These are phyloP conservation scores for Echiichthys vipera DNA, from an alignment of 2,797 vertebrate genomes.

Conservation along the genomic window DNA sequence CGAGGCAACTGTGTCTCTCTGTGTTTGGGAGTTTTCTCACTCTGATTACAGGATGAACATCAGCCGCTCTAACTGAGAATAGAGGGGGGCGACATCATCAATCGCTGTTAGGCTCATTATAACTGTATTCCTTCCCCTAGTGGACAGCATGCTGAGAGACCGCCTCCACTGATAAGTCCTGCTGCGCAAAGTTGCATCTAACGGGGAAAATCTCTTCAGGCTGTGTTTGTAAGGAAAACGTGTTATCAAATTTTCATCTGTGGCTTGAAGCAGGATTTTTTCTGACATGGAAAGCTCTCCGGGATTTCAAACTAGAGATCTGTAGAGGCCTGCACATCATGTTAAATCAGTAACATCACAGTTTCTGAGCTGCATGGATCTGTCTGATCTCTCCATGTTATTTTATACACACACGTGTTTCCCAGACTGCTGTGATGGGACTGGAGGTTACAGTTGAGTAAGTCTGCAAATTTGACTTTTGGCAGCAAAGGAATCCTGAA, in stretches of 20 bases:
- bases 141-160: background rate
- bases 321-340: background rate
- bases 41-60: background rate
- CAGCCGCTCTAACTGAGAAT: background rate
- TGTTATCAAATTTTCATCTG: background rate
- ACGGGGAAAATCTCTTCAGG: background rate
- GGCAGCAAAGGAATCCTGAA: background rate
- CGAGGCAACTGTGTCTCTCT: background rate
- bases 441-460: background rate
- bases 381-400: slow-evolving; percentile 26
- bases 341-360: slow-evolving; percentile 11
- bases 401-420: slow-evolving; percentile 16
- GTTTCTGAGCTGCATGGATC: slow-evolving; percentile 11
- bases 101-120: background rate
- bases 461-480: background rate
- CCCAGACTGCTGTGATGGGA: slow-evolving; percentile 1
- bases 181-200: background rate
- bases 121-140: background rate
- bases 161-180: background rate
- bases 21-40: background rate
- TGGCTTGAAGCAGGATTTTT: background rate
- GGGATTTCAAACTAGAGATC: background rate
- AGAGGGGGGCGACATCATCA: background rate
- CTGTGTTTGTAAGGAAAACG: background rate
- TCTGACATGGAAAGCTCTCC: slow-evolving; percentile 14